Percentiles rank a stretch among this genome's conserved stretches.
phyloP scores from a whole-genome alignment of 1,140 invertebrate species.

The Drosophila funebris region DNA sequence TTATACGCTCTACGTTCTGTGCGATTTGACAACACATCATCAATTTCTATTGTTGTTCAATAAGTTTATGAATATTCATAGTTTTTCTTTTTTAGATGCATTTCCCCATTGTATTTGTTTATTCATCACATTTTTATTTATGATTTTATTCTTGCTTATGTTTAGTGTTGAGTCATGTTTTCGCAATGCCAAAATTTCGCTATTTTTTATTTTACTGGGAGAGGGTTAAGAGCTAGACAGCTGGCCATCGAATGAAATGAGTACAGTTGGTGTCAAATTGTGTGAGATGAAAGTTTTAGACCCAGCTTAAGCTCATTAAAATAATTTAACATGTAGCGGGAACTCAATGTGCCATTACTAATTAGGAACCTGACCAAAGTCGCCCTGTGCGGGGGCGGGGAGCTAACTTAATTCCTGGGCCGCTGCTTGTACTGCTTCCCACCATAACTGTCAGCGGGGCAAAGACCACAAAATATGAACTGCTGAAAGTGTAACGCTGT shows the following conservation, averaged over 20 bases:
- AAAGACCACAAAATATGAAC: conserved; percentile 67
- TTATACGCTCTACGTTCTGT: conserved; percentile 26
- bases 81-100: conserved; percentile 66
- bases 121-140: conserved; percentile 66
- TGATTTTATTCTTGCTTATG: conserved; percentile 44
- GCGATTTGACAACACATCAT: conserved; percentile 78
- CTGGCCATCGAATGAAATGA: not conserved
- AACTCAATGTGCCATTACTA: conserved; percentile 49
- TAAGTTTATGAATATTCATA: conserved; percentile 81
- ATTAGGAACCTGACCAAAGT: conserved; percentile 57
- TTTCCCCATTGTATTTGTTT: conserved; percentile 66
- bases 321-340: not conserved
- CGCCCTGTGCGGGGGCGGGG: not conserved
- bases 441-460: conserved; percentile 70
- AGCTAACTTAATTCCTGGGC: conserved; percentile 3
- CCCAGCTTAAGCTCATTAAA: conserved; percentile 38
- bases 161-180: conserved; percentile 65
- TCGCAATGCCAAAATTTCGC: conserved; percentile 27
- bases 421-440: conserved; percentile 64
- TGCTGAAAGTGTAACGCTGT: conserved; percentile 62
- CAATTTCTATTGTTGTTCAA: conserved; percentile 79
- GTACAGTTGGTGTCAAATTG: conserved; percentile 9
- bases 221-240: conserved; percentile 46
- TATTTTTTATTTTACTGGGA: conserved; percentile 18
- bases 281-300: not conserved